Percentiles rank a stretch among this genome's conserved stretches.
Evolutionary conservation across 2,113 vertebrate species (phyloP).

Genomic region (Galbula dea): DNA sequence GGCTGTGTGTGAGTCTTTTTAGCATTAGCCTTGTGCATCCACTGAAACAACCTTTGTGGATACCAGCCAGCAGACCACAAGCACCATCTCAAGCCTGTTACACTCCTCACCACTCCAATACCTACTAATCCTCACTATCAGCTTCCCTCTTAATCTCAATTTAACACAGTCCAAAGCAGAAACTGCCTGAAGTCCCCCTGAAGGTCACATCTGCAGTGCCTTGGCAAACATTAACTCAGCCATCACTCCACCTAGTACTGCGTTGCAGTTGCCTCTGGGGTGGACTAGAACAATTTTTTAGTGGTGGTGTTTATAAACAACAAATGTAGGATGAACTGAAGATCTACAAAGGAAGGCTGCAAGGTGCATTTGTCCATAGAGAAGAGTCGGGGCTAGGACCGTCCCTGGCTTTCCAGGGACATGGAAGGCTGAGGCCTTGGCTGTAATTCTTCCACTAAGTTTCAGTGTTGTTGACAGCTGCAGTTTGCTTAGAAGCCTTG

Average conservation of each 20-base stretch:
- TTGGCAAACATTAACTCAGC: constrained; percentile 3
- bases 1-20: not conserved
- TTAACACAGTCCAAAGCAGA: not conserved
- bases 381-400: not conserved
- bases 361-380: not conserved
- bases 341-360: not conserved
- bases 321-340: not conserved
- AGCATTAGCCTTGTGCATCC: not conserved
- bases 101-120: not conserved
- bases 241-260: not conserved
- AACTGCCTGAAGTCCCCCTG: not conserved
- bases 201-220: not conserved
- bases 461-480: not conserved
- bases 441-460: not conserved
- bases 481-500: not conserved
- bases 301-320: not conserved
- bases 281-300: not conserved
- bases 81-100: not conserved
- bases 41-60: not conserved
- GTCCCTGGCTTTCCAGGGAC: not conserved
- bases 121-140: not conserved
- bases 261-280: not conserved
- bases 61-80: not conserved
- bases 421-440: not conserved
- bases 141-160: not conserved